Evolutionary conservation across 1,140 invertebrate species (phyloP).

Genomic region (Teleogryllus occipitalis): DNA sequence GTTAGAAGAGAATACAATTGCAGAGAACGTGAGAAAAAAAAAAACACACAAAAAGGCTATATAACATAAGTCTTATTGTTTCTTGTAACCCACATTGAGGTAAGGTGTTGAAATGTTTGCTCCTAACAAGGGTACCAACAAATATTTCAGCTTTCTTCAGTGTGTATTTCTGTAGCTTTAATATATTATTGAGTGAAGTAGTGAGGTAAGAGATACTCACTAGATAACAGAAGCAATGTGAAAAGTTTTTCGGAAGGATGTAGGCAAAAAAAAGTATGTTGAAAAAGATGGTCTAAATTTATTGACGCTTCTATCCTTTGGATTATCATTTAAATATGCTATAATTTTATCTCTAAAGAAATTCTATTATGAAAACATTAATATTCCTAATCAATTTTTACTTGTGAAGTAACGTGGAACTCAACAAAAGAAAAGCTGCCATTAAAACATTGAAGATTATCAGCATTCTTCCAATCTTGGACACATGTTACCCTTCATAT

Average conservation of each 20-base stretch:
- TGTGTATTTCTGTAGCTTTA: not conserved
- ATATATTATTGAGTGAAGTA: not conserved
- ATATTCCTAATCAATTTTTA: not conserved
- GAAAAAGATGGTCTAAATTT: not conserved
- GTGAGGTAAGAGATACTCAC: not conserved
- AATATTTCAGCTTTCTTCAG: not conserved
- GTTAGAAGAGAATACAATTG: not conserved
- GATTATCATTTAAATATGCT: not conserved
- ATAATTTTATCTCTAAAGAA: not conserved
- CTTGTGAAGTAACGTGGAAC: not conserved
- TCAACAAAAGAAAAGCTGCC: not conserved
- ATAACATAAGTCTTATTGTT: constrained; percentile 6
- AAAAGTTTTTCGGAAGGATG: not conserved
- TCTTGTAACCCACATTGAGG: not conserved
- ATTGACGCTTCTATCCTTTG: not conserved
- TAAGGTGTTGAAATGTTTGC: not conserved
- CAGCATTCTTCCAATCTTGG: not conserved
- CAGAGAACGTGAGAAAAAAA: not conserved
- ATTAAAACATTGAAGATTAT: not conserved
- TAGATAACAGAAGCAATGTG: not conserved
- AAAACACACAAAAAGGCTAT: not conserved
- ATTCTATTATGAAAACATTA: not conserved
- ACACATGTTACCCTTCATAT: not conserved
- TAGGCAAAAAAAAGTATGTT: not conserved
- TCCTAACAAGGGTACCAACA: not conserved